A percentile compares a stretch with the other conserved stretches of the same genome.
Conservation (phyloP, 2,113 vertebrate species). For the Galbula dea region DNA sequence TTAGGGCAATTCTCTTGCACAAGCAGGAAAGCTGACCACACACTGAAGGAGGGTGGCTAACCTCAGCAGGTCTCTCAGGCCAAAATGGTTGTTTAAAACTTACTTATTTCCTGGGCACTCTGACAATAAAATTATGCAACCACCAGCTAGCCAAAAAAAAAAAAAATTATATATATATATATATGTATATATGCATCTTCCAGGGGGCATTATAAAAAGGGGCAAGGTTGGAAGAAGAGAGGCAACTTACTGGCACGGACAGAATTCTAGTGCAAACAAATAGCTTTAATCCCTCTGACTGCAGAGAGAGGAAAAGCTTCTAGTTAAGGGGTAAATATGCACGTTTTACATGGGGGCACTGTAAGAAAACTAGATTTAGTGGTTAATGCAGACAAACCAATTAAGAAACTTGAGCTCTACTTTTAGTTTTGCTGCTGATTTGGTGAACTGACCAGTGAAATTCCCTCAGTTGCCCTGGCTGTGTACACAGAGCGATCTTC, state of each 20-base stretch:
- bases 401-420: not conserved
- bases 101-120: not conserved
- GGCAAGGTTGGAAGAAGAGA: not conserved
- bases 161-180: too few species aligned
- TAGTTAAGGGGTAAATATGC: not conserved
- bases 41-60: not conserved
- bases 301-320: not conserved
- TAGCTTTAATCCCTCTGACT: not conserved
- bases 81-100: not conserved
- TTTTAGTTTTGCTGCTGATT: not conserved
- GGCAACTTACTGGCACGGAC: not conserved
- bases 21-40: not conserved
- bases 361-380: not conserved
- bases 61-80: not conserved
- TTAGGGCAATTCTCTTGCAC: not conserved
- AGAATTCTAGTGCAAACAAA: not conserved
- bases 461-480: not conserved
- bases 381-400: not conserved
- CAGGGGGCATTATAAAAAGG: not conserved
- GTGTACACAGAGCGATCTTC: not conserved
- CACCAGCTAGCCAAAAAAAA: not conserved
- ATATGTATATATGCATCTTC: not conserved
- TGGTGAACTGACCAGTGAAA: not conserved
- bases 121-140: not conserved
- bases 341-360: not conserved